Base-by-base conservation (phyloP, 2,113 vertebrate species). In the Nothoprocta pentlandii region DNA sequence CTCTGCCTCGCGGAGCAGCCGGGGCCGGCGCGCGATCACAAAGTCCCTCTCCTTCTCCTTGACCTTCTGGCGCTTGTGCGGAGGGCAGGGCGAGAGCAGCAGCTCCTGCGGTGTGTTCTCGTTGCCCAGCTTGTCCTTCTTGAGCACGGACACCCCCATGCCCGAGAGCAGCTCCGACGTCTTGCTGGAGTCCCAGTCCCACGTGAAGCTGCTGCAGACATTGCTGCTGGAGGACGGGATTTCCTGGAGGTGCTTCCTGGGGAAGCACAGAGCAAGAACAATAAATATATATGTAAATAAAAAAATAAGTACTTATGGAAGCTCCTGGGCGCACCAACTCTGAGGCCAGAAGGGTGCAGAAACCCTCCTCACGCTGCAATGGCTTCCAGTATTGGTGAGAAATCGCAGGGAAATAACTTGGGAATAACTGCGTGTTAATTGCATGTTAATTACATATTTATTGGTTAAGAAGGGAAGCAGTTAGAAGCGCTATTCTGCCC, bases 51-150 rank as follows among this genome's bases (percentile, higher is more conserved):
- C 97, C 97, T 97, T 81, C 82, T 98, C 96, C 95, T 98, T 92
- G 77, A 87, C 70, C 58, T 96, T 93, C 92, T 95, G 98, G 5
- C 97, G 96, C 59, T 99, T 99, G 36, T 93, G 97, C 2, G 96
- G 97, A 1, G 98, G 98, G 32, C 58, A 53, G 74, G 97, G 96
- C 4, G 95, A 94, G 75, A 98, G 92, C 39, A 98, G 97, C 41
- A 98, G 87, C 26, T 99, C 99, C 42, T 98, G 97, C 0, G 98
- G 98, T 0, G 98, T 98, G 91, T 98, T 99, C n/a, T 99, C 98
- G 3, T 95, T 96, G 78, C 97, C 98, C 80, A 97, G 94, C 10
- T 96, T 97, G 42, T 98, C 98, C 2, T 97, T 98, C 76, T 96
- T 97, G 36, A 98, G 90, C 23, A 93, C 73, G 1, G 97, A 92